Evolutionary conservation across 2,113 vertebrate species (phyloP), one percentile per base, ranked within the genome.

Genomic region (Corythoichthys intestinalis): DNA sequence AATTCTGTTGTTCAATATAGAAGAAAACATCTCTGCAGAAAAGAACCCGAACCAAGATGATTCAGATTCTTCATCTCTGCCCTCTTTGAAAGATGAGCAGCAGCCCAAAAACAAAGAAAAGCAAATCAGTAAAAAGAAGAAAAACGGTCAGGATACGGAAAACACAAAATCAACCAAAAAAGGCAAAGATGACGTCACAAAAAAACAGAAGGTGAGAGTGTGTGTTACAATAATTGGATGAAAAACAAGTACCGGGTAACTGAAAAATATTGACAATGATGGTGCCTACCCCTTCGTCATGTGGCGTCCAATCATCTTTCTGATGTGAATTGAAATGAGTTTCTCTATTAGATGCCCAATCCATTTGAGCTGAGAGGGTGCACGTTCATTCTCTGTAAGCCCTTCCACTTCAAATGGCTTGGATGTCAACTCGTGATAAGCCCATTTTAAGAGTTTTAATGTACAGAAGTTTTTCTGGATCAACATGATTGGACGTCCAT

Each of bases 11-110:
- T 69, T 28, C 50, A 65, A 1, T 50, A 20, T 56, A 81, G 81
- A 78, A 46, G 76, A 69, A 65, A 69, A 83, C 4, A 52, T 10
- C 2, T n/a, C 5, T 0, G 54, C 3, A 6, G 57, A 72, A 48
- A 75, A 76, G 57, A 74, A 65, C 60, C 69, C 59, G 9, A 11
- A 68, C 0, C 58, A 73, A 14, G 3, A 67, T 1, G 85, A 86
- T 57, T 84, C 90, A 0, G 89, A 92, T 82, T 89, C 86, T 7
- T 90, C 87, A 1, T 90, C 89, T 49, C 83, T 89, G 12, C 69
- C 76, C 2, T 92, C 91, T 64, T 28, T 90, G 75, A 86, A 91
- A 0, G 90, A 89, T 2, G 79, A 90, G 3, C 41, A 74, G 34
- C 68, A 83, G 52, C 9, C 9, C 13, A 9, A 39, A 9, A n/a